Conservation (phyloP, 2,797 vertebrate species). For the Alectoris magna region DNA sequence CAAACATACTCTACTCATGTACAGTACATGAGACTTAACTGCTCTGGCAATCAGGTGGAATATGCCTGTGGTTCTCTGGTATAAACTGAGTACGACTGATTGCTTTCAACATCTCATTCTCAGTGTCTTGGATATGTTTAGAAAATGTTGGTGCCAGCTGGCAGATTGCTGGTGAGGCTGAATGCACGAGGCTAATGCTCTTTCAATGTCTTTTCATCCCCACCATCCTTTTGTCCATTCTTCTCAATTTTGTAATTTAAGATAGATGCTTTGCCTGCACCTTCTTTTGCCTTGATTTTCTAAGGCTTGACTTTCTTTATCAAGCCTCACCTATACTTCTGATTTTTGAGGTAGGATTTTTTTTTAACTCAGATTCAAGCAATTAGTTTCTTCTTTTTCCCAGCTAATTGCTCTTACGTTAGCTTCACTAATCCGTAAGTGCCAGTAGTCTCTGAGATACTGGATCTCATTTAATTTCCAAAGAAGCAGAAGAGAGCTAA, state of each 20-base stretch:
- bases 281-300: not conserved
- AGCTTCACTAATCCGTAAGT: constrained; percentile 57
- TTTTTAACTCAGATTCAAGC: not conserved
- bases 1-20: constrained; percentile 31
- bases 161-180: constrained; percentile 33
- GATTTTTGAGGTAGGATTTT: not conserved
- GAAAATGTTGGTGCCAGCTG: constrained; percentile 53
- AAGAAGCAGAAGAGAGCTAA: constrained; percentile 72
- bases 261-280: not conserved
- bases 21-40: not conserved
- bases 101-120: constrained; percentile 43
- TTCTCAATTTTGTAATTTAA: not conserved
- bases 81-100: not conserved
- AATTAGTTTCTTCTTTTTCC: not conserved
- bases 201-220: not conserved
- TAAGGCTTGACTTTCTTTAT: not conserved
- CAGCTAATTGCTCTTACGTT: constrained; percentile 49
- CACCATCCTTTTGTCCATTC: not conserved
- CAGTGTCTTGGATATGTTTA: constrained; percentile 49
- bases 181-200: not conserved
- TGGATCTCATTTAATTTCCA: constrained; percentile 68
- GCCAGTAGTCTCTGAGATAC: constrained; percentile 65
- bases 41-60: constrained; percentile 53
- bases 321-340: not conserved
- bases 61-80: constrained; percentile 30